Base-by-base conservation (phyloP, 2,797 vertebrate species). In the Okamejei kenojei region DNA sequence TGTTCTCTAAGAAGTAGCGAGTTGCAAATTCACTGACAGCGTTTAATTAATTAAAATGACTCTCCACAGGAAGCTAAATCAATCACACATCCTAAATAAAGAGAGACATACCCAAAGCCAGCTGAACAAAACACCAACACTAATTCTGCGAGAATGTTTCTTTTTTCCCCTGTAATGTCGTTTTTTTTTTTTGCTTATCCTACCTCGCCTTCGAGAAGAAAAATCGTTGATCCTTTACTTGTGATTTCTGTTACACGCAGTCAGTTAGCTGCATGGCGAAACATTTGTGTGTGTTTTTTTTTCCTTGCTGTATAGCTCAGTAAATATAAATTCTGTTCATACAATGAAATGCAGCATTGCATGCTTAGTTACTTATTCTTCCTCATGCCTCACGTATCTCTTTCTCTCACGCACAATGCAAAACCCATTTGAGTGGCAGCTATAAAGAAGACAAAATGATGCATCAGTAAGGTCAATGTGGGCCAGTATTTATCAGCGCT, bases 31-130 rank as follows among this genome's bases (percentile, higher is more conserved):
- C 23, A 63, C 29, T 84, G 54, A 15, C 81, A 61, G 81, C 54
- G 10, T 84, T 88, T 88, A 88, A 88, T 68, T 88, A 88, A 68
- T 68, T 68, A 88, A 68, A 88, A 32, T 35, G 17, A 5, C 61
- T 68, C n/a, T 23, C 84, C 4, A 32, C 63, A 88, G 84, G 84
- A 88, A 68, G 61, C 61, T 21, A 35, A 68, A 68, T 68, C 84
- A 88, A 88, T 88, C 63, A 68, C 63, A 35, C n/a, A 35, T 68
- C 84, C 32, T 35, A 68, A 68, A 88, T 35, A 88, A 88, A 68
- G 84, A 35, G n/a, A 8, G 84, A 68, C 63, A 32, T 35, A 3
- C 1, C 63, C 82, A 32, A 68, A 10, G 61, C n/a, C 84, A 88
- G n/a, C 84, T 35, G n/a, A 88, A 21, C 63, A 88, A 32, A 88